Base-by-base conservation (phyloP, 2,113 vertebrate species). In the Lepus europaeus region DNA sequence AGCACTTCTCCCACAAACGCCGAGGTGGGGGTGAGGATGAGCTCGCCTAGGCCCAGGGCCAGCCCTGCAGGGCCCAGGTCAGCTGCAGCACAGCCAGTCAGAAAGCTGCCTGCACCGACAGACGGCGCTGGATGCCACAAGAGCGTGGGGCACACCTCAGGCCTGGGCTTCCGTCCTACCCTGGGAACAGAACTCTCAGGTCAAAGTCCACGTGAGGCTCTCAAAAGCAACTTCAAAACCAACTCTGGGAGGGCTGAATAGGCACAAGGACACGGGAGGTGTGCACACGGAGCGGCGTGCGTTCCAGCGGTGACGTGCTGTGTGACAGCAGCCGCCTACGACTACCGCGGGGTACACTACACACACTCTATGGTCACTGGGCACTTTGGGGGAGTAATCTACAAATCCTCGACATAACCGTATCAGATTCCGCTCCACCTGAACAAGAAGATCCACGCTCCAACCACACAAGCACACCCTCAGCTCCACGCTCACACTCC, bases 151-250 rank as follows among this genome's bases (percentile, higher is more conserved):
- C 29, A 3, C 9, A 39, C 59, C 25, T 23, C 31, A 4, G 83
- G 19, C 20, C 70, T 1, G 17, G 1, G n/a, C 56, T 16, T 64
- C 56, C 17, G 64, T 22, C 4, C 14, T 2, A 13, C 17, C 14
- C 79, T 2, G 0, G 13, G 36, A 20, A 4, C 19, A 23, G 10
- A 33, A 8, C 56, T 6, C 16, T 1, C 20, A 3, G 2, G 3
- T 4, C 56, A 45, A 8, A 7, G 9, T 19, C 14, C n/a, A 27
- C 2, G 0, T 9, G 81, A 59, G 61, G 61, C 19, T 29, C 59
- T 13, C 3, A 27, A 0, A 9, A 27, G 25, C 53, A 8, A 36
- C 39, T 39, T 39, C 5, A 23, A 12, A 29, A 39, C 6, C 8
- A 11, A 9, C 36, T n/a, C 10, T 29, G 0, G 56, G 69, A 9